phyloP scores from a whole-genome alignment of 2,113 vertebrate species.

The Prunella fulvescens region DNA sequence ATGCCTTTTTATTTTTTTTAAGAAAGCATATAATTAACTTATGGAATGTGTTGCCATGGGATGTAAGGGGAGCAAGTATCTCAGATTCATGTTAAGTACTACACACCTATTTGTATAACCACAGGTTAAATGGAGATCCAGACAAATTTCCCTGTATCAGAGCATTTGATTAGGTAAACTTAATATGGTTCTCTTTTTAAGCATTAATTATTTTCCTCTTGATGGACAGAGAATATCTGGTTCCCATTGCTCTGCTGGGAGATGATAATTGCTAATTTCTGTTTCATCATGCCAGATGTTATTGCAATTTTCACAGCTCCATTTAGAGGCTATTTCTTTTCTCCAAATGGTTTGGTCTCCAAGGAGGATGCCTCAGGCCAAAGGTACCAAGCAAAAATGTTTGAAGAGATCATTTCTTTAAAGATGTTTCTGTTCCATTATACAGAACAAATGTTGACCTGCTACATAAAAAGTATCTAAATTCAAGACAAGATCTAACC shows the following conservation, averaged over 20 bases:
- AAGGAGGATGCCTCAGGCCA: background rate
- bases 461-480: background rate
- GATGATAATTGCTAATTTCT: background rate
- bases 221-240: background rate
- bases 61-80: background rate
- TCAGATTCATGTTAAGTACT: background rate
- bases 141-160: background rate
- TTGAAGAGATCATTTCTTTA: background rate
- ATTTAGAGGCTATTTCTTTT: background rate
- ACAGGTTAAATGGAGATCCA: background rate
- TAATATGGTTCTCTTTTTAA: background rate
- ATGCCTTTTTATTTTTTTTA: background rate
- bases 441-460: background rate
- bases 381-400: background rate
- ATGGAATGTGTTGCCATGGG: background rate
- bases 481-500: background rate
- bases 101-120: background rate
- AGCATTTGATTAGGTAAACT: background rate
- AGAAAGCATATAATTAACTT: conserved; percentile 28
- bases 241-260: background rate
- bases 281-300: background rate
- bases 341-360: background rate
- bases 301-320: background rate
- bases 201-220: background rate
- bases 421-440: background rate